Evolutionary conservation across 1,140 invertebrate species (phyloP).

Genomic region (Oreohelix idahoensis): DNA sequence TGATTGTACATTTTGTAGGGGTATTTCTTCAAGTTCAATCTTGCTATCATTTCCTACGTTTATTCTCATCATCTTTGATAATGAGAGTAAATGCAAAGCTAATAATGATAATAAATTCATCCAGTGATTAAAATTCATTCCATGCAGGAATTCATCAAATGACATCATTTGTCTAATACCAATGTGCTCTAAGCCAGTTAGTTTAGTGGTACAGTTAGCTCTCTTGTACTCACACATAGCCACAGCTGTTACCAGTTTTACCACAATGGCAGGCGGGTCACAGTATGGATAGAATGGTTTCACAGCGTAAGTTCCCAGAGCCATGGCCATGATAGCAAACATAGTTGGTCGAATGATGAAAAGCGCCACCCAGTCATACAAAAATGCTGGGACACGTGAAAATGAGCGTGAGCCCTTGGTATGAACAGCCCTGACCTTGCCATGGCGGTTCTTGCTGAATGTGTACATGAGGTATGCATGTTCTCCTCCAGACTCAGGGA

Average conservation of each 20-base stretch:
- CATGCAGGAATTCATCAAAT: too few species aligned
- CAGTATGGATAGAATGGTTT: slow-evolving; percentile 64
- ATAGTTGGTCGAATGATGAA: slow-evolving; percentile 65
- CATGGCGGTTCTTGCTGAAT: slow-evolving; percentile 49
- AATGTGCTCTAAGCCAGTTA: too few species aligned
- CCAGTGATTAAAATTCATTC: too few species aligned
- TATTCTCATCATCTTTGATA: too few species aligned
- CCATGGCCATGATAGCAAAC: slow-evolving; percentile 63
- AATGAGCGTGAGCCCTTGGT: slow-evolving; percentile 22
- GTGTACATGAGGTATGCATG: slow-evolving; percentile 66
- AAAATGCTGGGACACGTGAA: slow-evolving; percentile 63
- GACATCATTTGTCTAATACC: too few species aligned
- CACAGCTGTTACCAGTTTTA: slow-evolving; percentile 58
- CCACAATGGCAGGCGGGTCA: slow-evolving; percentile 50
- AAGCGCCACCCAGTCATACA: slow-evolving; percentile 67
- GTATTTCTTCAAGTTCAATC: too few species aligned
- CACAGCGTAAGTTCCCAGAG: slow-evolving; percentile 63
- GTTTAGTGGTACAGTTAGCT: too few species aligned
- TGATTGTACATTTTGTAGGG: too few species aligned
- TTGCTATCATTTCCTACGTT: too few species aligned
- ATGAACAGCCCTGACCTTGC: background rate
- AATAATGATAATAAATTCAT: too few species aligned
- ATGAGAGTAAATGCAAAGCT: too few species aligned
- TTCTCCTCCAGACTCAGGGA: slow-evolving; percentile 70
- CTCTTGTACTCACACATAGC: slow-evolving; percentile 61